Base-by-base conservation (phyloP, 2,113 vertebrate genomes). In the Podarcis muralis region DNA sequence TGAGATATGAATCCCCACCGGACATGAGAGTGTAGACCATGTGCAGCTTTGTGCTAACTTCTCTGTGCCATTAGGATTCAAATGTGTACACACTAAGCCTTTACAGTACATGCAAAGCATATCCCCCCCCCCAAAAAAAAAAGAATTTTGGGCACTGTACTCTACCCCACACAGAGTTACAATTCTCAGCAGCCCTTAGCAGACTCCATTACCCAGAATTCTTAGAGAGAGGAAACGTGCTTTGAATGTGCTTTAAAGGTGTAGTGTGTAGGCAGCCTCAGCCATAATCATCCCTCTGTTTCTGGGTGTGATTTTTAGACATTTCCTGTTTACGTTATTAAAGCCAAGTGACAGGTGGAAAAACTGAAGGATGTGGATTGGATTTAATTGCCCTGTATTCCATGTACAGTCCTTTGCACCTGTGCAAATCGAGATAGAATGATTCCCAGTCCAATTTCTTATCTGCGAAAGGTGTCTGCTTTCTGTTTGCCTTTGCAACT, bases 401-500 rank as follows among this genome's bases (percentile, higher is more conserved):
- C 68, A 88, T 79, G 22, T 84, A 40, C 32, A 30, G 20, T 65
- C 32, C 82, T 43, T 91, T 40, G 15, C 20, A 65, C 76, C 88
- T 80, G 48, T 88, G 57, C 66, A 91, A 91, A 75, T 2, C 16
- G 85, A 71, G 27, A 87, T 80, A 86, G 40, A 89, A 15, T 4
- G 91, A 78, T 87, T 40, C n/a, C 91, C 72, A 84, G 87, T 59
- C 83, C 48, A 72, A 0, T 43, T 87, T 91, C 81, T 86, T 88
- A 3, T 77, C 25, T 32, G 7, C 30, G 30, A 68, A 65, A 88
- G n/a, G n/a, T 30, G 69, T 18, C 71, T 57, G 9, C 9, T 93
- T 93, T 27, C n/a, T 83, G 37, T 90, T 93, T 84, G 27, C 9
- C 53, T 92, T 76, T 15, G 88, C 48, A n/a, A 15, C 9, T 89